Conservation (phyloP, 1,140 invertebrate genomes). For the Pseudomyrmex cubaensis region DNA sequence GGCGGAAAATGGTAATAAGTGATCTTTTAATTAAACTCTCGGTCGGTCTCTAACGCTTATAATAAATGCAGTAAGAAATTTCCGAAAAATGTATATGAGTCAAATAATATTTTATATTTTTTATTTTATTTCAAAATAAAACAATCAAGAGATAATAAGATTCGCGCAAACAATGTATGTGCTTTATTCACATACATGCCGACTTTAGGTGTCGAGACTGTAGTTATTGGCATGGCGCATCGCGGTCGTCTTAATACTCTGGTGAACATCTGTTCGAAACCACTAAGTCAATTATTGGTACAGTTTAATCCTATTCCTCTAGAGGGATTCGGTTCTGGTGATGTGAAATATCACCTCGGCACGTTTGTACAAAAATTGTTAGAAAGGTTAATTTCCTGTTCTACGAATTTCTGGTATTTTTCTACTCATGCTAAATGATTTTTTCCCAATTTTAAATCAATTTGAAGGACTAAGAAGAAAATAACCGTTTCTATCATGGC, state of each 20-base stretch:
- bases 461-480: conserved; percentile 90
- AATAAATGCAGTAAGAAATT: too few relatives aligned
- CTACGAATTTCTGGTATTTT: too few relatives aligned
- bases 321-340: conserved; percentile 91
- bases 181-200: too few relatives aligned
- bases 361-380: conserved; percentile 90
- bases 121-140: too few relatives aligned
- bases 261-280: conserved; percentile 95
- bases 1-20: conserved; percentile 86
- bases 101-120: background rate
- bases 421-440: too few relatives aligned
- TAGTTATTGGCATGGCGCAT: conserved; percentile 97
- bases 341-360: conserved; percentile 98
- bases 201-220: conserved; percentile 91
- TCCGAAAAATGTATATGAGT: too few relatives aligned
- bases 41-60: too few relatives aligned
- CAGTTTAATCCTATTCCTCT: conserved; percentile 88
- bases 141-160: too few relatives aligned
- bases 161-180: background rate
- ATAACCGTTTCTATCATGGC: conserved; percentile 93
- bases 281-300: conserved; percentile 93
- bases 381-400: conserved; percentile 66
- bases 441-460: background rate
- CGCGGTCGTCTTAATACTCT: conserved; percentile 95
- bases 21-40: background rate